Conservation (phyloP, 2,113 vertebrate species). For the Vulpes lagopus region DNA sequence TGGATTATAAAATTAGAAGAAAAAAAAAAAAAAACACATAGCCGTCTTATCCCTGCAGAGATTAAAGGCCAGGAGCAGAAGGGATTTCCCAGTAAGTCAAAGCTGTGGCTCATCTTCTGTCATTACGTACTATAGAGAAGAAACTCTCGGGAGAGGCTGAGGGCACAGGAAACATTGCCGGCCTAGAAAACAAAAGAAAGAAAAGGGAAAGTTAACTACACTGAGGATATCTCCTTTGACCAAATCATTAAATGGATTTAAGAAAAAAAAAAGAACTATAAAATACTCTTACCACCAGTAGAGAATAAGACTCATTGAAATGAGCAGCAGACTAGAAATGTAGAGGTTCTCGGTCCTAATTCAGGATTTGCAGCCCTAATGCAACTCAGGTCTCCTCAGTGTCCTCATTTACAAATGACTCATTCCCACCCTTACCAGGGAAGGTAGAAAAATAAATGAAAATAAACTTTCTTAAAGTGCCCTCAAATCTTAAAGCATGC, state of each 20-base stretch:
- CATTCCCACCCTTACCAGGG: neutral
- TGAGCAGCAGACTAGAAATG: neutral
- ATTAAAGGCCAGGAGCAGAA: slow-evolving; percentile 27
- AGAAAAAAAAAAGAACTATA: neutral
- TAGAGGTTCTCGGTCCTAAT: neutral
- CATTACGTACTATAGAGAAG: slow-evolving; percentile 91
- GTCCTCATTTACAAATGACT: slow-evolving; percentile 34
- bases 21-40: slow-evolving; percentile 52
- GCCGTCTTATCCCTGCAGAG: neutral
- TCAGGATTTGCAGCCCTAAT: neutral
- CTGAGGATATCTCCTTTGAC: slow-evolving; percentile 11
- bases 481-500: slow-evolving; percentile 15
- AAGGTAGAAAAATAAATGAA: slow-evolving; percentile 17
- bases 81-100: neutral
- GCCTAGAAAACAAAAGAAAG: slow-evolving; percentile 86
- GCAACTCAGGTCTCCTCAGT: neutral
- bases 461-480: slow-evolving; percentile 35
- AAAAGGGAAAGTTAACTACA: slow-evolving; percentile 43
- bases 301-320: slow-evolving; percentile 25
- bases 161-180: slow-evolving; percentile 93
- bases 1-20: slow-evolving; percentile 33
- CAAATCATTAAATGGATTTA: slow-evolving; percentile 1
- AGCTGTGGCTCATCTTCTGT: neutral
- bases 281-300: slow-evolving; percentile 16
- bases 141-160: slow-evolving; percentile 94